Percentiles rank a stretch among this genome's conserved stretches.
Conservation (phyloP, 2,888 invertebrate genomes). For the Synanthedon andrenaeformis region DNA sequence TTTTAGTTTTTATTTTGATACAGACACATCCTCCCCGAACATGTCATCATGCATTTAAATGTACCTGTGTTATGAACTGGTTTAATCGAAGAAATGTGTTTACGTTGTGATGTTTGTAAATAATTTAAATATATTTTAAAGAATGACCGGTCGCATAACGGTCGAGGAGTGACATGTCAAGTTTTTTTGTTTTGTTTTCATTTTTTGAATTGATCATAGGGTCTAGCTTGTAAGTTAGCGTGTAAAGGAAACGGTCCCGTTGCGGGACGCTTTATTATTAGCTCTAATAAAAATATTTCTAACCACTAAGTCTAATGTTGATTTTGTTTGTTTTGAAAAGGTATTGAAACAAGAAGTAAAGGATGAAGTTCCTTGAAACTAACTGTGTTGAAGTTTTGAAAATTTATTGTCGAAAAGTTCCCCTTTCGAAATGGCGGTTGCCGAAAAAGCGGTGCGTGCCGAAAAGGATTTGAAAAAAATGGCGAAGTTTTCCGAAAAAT, state of each 20-base stretch:
- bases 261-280: slow-evolving; percentile 55
- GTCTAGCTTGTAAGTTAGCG: slow-evolving; percentile 49
- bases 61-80: slow-evolving; percentile 26
- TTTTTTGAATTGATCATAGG: slow-evolving; percentile 29
- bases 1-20: slow-evolving; percentile 30
- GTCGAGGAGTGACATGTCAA: neutral
- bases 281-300: slow-evolving; percentile 60
- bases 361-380: slow-evolving; percentile 78
- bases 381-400: slow-evolving; percentile 69
- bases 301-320: slow-evolving; percentile 72
- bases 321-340: slow-evolving; percentile 85
- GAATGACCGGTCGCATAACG: neutral
- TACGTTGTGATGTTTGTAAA: slow-evolving; percentile 4
- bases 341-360: slow-evolving; percentile 86
- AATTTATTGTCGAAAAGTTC: slow-evolving; percentile 64
- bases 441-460: slow-evolving; percentile 45
- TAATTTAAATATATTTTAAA: neutral
- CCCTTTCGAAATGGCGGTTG: slow-evolving; percentile 52
- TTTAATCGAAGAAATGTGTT: neutral
- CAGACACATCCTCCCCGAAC: slow-evolving; percentile 31
- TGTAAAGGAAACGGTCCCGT: slow-evolving; percentile 28
- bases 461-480: slow-evolving; percentile 25
- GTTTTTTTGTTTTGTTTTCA: neutral
- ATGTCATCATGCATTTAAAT: slow-evolving; percentile 48
- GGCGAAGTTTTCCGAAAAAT: slow-evolving; percentile 35